Conservation (phyloP, 2,797 vertebrate genomes). For the Triplophysa bombifrons region DNA sequence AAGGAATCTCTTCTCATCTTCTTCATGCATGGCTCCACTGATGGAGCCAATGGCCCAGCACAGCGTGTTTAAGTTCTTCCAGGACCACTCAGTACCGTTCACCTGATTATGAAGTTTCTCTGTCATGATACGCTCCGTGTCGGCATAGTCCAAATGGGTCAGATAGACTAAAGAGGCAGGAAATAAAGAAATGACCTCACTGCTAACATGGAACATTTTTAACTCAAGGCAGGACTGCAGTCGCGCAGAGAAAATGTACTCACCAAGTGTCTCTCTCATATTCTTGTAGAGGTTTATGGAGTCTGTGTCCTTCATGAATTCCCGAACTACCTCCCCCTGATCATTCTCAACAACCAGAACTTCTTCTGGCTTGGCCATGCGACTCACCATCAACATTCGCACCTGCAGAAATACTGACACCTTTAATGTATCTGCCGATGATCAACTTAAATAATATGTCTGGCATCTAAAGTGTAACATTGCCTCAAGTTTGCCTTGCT, state of each 20-base stretch:
- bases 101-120: constrained; percentile 99
- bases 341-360: constrained; percentile 98
- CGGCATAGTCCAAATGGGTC: constrained; percentile 96
- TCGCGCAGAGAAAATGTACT: constrained; percentile 35
- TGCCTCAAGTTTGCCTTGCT: constrained; percentile 4
- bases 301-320: constrained; percentile 99
- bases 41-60: constrained; percentile 99
- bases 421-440: background rate
- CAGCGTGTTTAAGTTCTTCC: constrained; percentile 97
- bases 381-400: constrained; percentile 96
- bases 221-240: background rate
- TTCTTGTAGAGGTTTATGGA: constrained; percentile 99
- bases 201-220: background rate
- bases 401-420: constrained; percentile 72
- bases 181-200: background rate
- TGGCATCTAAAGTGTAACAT: background rate
- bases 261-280: constrained; percentile 98
- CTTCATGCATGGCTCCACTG: constrained; percentile 98
- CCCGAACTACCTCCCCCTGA: constrained; percentile 96
- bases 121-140: constrained; percentile 98
- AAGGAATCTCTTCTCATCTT: constrained; percentile 97
- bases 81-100: constrained; percentile 97
- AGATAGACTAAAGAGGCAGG: constrained; percentile 84
- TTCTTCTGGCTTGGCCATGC: constrained; percentile 98
- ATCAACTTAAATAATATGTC: background rate